Evolutionary conservation across 2,797 vertebrate species (phyloP), one percentile per base, ranked within the genome.

Genomic region (Schizothorax lantsangensis): DNA sequence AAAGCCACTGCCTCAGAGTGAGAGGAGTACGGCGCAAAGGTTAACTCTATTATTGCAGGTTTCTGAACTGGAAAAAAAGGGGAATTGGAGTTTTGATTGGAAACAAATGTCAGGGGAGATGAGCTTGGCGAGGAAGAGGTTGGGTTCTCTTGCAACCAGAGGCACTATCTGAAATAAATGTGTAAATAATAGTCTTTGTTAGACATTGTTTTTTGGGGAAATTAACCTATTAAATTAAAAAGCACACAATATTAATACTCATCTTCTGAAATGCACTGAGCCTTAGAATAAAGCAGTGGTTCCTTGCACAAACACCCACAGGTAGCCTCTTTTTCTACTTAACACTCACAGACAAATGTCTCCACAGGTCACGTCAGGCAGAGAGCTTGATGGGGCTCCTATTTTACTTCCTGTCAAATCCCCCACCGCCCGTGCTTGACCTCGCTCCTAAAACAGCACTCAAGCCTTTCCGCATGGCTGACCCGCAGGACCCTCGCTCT

Each of bases 41-140:
- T 94, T 94, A 94, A 95, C 93, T 91, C 89, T 91, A 91, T 94
- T 95, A 95, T 94, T 94, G 88, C 91, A 92, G 90, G 87, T 92
- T 93, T 92, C 92, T 93, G 90, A 91, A 92, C 92, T 92, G 94
- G 94, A 94, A 93, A 90, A 93, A 92, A 91, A 68, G 82, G 87
- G 86, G 91, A 92, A 92, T 91, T 92, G 92, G 71, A 91, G 92
- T 94, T 93, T 89, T 91, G 93, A 96, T 94, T 95, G 92, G 92
- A 96, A 95, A 94, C 93, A 95, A 96, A 95, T 94, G 94, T 94
- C 93, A 94, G 87, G 78, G 92, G 90, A 92, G 93, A 95, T 92
- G 90, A 90, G 87, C 91, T 92, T 91, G 88, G 87, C 54, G 74
- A 81, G 49, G 59, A 85, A 89, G 87, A 75, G 77, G 83, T 86